Evolutionary conservation across 2,888 invertebrate species (phyloP), one percentile per base, ranked within the genome.

Genomic region (Lochmaea crataegi): DNA sequence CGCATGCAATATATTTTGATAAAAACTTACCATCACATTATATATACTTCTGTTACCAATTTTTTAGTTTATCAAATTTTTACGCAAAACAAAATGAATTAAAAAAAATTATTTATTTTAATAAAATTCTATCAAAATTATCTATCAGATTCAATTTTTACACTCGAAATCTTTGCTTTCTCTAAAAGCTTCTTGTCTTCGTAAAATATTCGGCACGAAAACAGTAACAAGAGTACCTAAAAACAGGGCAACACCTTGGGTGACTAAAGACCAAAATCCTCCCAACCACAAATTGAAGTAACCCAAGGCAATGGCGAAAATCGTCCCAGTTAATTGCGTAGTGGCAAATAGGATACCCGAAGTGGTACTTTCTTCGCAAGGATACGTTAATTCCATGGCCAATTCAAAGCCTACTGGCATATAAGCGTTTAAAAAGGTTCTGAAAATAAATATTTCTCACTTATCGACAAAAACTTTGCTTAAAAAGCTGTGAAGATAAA

Each of bases 371-470:
- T 82, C 81, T 63, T 78, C 73, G 32, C 76, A 66, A 14, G 81
- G 81, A 72, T 75, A 82, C 10, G 81, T 80, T 58, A 82, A 58
- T 72, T 82, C 82, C 67, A 80, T 77, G 6, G 78, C 80, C 26
- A 80, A 63, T 76, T 82, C 82, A 38, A 80, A 78, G 22, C 81
- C 81, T 5, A 80, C 78, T n/a, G 78, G 76, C 78, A 78, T 77
- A 42, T 82, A 82, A 11, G 80, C 76, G 71, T 76, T 80, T 7
- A 76, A 75, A 71, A 80, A 80, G 14, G 77, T 26, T 16, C 81
- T 81, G 70, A 71, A 78, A 79, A 65, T 53, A 16, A 53, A 16
- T 53, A 53, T 16, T n/a, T n/a, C 9, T 18, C 4, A 7, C 7
- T 53, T 5, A 7, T 51, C 4, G 26, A n/a, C 2, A 51, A 51